phyloP scores from a whole-genome alignment of 2,888 invertebrate species.

The Falcaria lacertinaria region DNA sequence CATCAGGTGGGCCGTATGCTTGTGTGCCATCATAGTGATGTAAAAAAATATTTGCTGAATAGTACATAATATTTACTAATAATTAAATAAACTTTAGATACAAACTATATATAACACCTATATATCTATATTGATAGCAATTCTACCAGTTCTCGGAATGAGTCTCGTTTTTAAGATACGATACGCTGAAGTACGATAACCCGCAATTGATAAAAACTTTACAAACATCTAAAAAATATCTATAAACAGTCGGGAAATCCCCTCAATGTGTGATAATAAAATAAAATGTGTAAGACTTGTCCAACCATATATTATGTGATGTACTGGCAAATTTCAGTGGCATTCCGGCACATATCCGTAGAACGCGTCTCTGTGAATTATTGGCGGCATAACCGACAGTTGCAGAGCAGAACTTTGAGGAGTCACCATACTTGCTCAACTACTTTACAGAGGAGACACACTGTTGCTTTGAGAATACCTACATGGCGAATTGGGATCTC shows the following conservation, averaged over 20 bases:
- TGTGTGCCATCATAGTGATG: too few relatives aligned
- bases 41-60: too few relatives aligned
- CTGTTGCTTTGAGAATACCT: conserved; percentile 3
- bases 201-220: too few relatives aligned
- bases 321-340: neutral
- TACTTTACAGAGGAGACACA: conserved; percentile 24
- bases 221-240: too few relatives aligned
- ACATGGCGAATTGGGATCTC: conserved; percentile 10
- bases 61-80: too few relatives aligned
- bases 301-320: neutral
- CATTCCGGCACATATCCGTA: neutral
- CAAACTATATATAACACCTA: too few relatives aligned
- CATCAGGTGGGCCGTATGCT: too few relatives aligned
- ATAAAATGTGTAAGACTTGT: neutral
- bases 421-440: conserved; percentile 23
- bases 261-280: neutral
- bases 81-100: too few relatives aligned
- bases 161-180: too few relatives aligned
- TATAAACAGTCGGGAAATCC: neutral
- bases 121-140: too few relatives aligned
- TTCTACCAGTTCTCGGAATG: too few relatives aligned
- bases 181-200: too few relatives aligned
- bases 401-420: conserved; percentile 21
- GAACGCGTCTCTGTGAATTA: conserved; percentile 26
- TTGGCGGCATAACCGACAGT: conserved; percentile 31